These are phyloP conservation scores for Sterna hirundo DNA, from an alignment of 2,113 vertebrate species.

Conservation along the genomic window DNA sequence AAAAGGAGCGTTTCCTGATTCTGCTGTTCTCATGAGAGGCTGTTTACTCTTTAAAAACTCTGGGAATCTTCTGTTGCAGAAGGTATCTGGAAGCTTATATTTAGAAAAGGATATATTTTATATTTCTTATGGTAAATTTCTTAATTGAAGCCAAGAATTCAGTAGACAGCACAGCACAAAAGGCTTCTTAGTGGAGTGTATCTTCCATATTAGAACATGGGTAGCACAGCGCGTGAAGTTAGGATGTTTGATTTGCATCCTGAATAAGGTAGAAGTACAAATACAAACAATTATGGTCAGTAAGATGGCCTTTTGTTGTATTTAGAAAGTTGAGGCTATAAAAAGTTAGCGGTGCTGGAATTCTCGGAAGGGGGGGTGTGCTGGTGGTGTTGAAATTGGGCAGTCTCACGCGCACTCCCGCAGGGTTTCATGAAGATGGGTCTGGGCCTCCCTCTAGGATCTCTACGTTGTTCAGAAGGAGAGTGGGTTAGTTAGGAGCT, in stretches of 20 bases:
- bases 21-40: not conserved
- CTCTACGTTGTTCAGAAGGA: not conserved
- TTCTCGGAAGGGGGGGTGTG: not conserved
- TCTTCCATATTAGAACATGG: not conserved
- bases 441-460: not conserved
- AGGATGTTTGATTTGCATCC: not conserved
- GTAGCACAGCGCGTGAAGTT: not conserved
- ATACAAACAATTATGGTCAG: not conserved
- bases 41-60: not conserved
- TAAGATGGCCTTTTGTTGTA: not conserved
- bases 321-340: not conserved
- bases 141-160: not conserved
- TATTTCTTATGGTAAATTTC: not conserved
- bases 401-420: rapidly evolving
- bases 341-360: not conserved
- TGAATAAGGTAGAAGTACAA: not conserved
- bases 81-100: not conserved
- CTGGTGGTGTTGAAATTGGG: not conserved
- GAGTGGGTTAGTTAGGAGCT: not conserved
- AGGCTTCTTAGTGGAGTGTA: not conserved
- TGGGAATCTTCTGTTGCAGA: not conserved
- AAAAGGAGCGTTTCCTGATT: not conserved
- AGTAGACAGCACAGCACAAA: not conserved
- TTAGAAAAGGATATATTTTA: not conserved
- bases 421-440: not conserved